Conservation (phyloP, 2,888 invertebrate species). For the Plutella xylostella region DNA sequence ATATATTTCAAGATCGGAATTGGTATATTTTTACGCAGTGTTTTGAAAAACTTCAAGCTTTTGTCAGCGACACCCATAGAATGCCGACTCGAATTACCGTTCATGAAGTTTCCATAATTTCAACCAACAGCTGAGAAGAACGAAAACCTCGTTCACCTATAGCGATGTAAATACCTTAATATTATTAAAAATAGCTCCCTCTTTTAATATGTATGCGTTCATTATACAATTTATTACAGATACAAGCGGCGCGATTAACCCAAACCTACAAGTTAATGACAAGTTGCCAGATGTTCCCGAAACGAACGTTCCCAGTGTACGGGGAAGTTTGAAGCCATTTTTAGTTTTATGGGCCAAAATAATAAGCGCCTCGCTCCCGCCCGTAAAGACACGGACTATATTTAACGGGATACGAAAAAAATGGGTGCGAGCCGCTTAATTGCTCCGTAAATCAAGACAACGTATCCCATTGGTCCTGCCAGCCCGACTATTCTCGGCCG, state of each 20-base stretch:
- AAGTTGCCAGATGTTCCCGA: conserved; percentile 11
- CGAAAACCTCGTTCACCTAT: too few species aligned
- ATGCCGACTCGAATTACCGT: too few species aligned
- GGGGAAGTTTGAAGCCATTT: conserved; percentile 9
- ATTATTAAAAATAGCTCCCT: not conserved
- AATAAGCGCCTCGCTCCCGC: conserved; percentile 9
- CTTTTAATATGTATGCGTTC: too few species aligned
- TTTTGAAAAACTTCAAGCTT: too few species aligned
- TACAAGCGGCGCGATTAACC: not conserved
- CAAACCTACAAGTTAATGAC: conserved; percentile 5
- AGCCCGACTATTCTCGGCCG: not conserved
- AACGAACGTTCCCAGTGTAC: conserved; percentile 1
- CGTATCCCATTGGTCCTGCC: conserved; percentile 12
- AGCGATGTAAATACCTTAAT: not conserved
- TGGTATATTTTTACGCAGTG: too few species aligned
- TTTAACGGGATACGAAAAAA: conserved; percentile 12
- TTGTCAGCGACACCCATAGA: too few species aligned
- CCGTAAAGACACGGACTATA: not conserved
- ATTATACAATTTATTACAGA: not conserved
- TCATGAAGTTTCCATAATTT: too few species aligned
- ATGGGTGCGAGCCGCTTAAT: conserved; percentile 19
- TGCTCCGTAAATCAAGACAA: conserved; percentile 23
- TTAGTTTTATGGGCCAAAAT: conserved; percentile 15
- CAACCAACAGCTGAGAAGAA: too few species aligned
- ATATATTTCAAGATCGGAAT: too few species aligned